Evolutionary conservation across 2,113 vertebrate species (phyloP).

Genomic region (Gambusia affinis): DNA sequence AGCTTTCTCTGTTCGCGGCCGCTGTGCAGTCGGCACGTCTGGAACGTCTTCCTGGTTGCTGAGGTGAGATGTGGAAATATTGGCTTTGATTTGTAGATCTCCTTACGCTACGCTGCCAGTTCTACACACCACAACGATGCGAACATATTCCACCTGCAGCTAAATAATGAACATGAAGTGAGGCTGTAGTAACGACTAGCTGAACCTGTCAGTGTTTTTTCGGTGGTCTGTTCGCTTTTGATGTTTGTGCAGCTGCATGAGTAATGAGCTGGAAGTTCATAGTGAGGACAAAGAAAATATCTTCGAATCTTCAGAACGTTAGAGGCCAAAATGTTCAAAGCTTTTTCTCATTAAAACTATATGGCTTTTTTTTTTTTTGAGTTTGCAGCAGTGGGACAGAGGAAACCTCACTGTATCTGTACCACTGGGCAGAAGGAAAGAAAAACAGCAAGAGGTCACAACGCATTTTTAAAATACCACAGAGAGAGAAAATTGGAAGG

Average conservation of each 20-base stretch:
- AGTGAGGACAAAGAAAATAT: slow-evolving; percentile 19
- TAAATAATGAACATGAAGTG: slow-evolving; percentile 31
- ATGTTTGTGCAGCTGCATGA: neutral
- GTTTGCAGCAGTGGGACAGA: neutral
- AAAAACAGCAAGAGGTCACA: no score
- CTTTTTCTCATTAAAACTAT: slow-evolving; percentile 23
- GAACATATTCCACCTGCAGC: slow-evolving; percentile 10
- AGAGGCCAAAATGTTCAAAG: slow-evolving; percentile 27
- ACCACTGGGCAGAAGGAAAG: no score
- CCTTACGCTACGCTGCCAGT: neutral
- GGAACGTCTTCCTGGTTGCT: slow-evolving; percentile 25
- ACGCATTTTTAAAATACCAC: no score
- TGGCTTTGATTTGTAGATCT: neutral
- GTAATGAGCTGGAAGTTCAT: slow-evolving; percentile 21
- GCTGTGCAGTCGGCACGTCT: neutral
- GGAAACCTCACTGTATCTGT: slow-evolving; percentile 3
- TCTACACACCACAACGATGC: neutral
- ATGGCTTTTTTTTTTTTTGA: neutral
- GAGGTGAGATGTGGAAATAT: slow-evolving; percentile 15
- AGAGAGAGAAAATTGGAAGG: no score
- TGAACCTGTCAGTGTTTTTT: slow-evolving; percentile 13
- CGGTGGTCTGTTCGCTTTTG: neutral
- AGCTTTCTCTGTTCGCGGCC: neutral
- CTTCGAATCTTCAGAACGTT: slow-evolving; percentile 28
- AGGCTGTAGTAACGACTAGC: slow-evolving; percentile 20